These are phyloP conservation scores for Blera fallax DNA, from an alignment of 2,888 invertebrate genomes.

Conservation along the genomic window DNA sequence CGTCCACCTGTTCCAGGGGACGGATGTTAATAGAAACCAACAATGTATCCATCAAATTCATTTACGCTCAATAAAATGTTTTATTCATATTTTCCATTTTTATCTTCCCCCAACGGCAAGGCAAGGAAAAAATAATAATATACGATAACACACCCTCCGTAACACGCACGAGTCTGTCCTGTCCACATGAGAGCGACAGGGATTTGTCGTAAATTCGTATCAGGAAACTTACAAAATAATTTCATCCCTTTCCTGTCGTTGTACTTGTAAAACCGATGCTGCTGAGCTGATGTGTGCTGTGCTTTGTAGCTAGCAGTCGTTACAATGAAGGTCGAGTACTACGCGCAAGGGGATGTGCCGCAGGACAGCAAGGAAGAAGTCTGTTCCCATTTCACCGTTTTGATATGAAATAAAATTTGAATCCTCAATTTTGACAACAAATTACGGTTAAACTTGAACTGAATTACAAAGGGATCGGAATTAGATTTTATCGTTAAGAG, in stretches of 20 bases:
- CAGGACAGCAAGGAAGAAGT: slow-evolving; percentile 60
- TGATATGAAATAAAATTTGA: slow-evolving; percentile 67
- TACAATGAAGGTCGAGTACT: slow-evolving; percentile 53
- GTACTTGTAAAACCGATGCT: slow-evolving; percentile 5
- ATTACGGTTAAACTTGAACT: slow-evolving; percentile 75
- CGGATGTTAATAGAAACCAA: slow-evolving; percentile 19
- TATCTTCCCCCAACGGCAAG: slow-evolving; percentile 5
- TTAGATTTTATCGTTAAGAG: slow-evolving; percentile 79
- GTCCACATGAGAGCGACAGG: slow-evolving; percentile 30
- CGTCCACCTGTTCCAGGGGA: slow-evolving; percentile 35
- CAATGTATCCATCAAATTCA: slow-evolving; percentile 55
- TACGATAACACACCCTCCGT: slow-evolving; percentile 40
- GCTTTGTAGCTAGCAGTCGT: slow-evolving; percentile 30
- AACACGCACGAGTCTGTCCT: slow-evolving; percentile 21
- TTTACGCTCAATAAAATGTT: slow-evolving; percentile 65
- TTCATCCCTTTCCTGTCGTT: slow-evolving; percentile 38
- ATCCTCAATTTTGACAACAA: slow-evolving; percentile 73
- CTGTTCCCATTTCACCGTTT: slow-evolving; percentile 58
- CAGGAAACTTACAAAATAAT: slow-evolving; percentile 32
- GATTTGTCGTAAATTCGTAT: slow-evolving; percentile 23
- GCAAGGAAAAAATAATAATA: slow-evolving; percentile 29
- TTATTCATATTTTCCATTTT: slow-evolving; percentile 56
- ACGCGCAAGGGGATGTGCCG: slow-evolving; percentile 50
- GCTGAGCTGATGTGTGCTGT: slow-evolving; percentile 25
- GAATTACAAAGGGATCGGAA: slow-evolving; percentile 78